These are phyloP conservation scores for Meteorus sp. DNA, from an alignment of 1,140 invertebrate genomes.

Conservation along the genomic window DNA sequence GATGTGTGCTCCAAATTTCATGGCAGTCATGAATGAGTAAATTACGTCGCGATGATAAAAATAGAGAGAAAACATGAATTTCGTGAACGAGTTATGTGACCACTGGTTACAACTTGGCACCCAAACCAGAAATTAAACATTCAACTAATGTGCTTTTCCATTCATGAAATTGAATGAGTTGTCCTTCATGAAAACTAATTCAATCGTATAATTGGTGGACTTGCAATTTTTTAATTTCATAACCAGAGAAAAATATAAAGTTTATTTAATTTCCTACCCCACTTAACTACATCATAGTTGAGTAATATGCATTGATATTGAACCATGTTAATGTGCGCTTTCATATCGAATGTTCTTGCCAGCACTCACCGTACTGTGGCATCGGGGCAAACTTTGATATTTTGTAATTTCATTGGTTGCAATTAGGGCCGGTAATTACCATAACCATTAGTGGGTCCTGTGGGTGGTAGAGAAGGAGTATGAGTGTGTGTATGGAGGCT, in stretches of 20 bases:
- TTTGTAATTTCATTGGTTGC: slow-evolving; percentile 59
- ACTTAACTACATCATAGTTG: neutral
- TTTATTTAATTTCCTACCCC: neutral
- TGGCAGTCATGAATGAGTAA: too few species aligned
- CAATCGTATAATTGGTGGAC: neutral
- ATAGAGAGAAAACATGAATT: slow-evolving; percentile 1
- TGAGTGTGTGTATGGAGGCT: neutral
- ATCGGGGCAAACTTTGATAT: slow-evolving; percentile 54
- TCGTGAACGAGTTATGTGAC: slow-evolving; percentile 20
- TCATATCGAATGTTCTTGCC: neutral
- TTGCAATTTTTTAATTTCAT: neutral
- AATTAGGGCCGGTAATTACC: slow-evolving; percentile 58
- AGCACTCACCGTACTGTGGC: slow-evolving; percentile 15
- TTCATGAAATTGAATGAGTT: slow-evolving; percentile 57
- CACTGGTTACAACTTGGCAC: slow-evolving; percentile 36
- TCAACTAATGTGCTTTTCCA: slow-evolving; percentile 55
- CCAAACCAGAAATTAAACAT: slow-evolving; percentile 53
- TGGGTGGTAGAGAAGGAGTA: slow-evolving; percentile 12
- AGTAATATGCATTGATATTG: neutral
- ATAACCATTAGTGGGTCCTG: slow-evolving; percentile 54
- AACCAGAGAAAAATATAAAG: neutral
- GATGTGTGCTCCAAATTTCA: too few species aligned
- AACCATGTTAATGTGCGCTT: neutral
- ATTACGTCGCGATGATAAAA: neutral
- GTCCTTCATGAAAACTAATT: slow-evolving; percentile 19